phyloP scores from a whole-genome alignment of 2,113 vertebrate genomes.

The Suricata suricatta region DNA sequence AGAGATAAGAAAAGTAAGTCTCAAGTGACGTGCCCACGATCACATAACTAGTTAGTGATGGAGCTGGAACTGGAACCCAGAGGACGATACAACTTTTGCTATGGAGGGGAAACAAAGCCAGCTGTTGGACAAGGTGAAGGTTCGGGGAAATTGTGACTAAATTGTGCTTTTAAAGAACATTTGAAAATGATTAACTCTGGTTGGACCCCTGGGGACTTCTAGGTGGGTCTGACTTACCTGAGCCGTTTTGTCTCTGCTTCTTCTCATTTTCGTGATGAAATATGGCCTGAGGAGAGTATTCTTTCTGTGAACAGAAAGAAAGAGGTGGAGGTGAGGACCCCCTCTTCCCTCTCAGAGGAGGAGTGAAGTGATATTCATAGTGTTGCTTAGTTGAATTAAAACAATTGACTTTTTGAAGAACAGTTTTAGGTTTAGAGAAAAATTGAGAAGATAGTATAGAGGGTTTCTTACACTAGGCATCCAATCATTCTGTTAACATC shows the following conservation, averaged over 20 bases:
- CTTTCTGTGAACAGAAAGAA: conserved; percentile 85
- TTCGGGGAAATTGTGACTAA: neutral
- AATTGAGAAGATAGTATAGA: neutral
- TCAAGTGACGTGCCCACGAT: neutral
- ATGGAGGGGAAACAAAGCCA: neutral
- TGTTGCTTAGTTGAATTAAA: neutral
- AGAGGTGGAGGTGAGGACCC: conserved; percentile 41
- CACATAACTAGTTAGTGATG: neutral
- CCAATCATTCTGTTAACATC: neutral
- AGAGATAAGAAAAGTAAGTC: neutral
- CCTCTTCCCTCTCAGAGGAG: neutral
- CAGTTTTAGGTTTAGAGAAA: conserved; percentile 31
- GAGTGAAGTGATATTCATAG: neutral
- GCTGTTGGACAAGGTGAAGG: neutral
- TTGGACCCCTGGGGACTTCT: fast-evolving
- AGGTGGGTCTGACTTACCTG: conserved; percentile 83
- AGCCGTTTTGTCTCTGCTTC: conserved; percentile 77
- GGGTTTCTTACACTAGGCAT: neutral
- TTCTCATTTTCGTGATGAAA: conserved; percentile 82
- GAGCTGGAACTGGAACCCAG: neutral
- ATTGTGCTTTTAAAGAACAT: neutral
- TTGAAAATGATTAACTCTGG: neutral
- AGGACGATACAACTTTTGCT: neutral
- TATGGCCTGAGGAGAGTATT: conserved; percentile 85
- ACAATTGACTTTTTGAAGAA: neutral